Percentiles rank a stretch among this genome's conserved stretches.
phyloP scores from a whole-genome alignment of 2,797 vertebrate species.

The Perodicticus potto region DNA sequence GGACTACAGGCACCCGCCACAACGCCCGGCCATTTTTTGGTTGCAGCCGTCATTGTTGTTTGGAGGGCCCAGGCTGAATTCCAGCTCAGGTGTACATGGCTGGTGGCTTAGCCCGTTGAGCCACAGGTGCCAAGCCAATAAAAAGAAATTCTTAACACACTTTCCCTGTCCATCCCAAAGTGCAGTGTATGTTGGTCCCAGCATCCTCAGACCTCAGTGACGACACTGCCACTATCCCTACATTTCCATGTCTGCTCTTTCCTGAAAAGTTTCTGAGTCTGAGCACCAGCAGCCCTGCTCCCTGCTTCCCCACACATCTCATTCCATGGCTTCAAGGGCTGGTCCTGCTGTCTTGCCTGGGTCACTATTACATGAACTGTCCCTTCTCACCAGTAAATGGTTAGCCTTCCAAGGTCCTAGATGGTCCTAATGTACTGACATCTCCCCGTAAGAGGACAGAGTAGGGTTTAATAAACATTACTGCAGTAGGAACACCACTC shows the following conservation, averaged over 20 bases:
- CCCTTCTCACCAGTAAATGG: background rate
- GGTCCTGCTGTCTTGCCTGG: background rate
- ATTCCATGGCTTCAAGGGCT: background rate
- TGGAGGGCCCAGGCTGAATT: no score
- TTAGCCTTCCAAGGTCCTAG: background rate
- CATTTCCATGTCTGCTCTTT: background rate
- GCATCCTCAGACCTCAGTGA: accelerated
- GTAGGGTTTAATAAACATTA: background rate
- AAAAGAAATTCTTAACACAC: background rate
- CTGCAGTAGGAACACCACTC: background rate
- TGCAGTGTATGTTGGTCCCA: background rate
- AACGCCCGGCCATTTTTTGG: no score
- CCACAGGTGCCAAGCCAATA: no score
- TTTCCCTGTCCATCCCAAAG: background rate
- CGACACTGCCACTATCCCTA: background rate
- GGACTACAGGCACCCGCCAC: no score
- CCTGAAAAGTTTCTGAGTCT: background rate
- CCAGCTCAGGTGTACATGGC: no score
- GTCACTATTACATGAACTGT: background rate
- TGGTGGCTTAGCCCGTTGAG: no score
- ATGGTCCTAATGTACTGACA: background rate
- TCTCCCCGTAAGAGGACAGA: background rate
- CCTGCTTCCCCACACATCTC: accelerated
- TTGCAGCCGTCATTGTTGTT: no score
- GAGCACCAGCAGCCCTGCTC: background rate